Base-by-base conservation (phyloP, 2,888 invertebrate genomes). In the Iphiclides podalirius region DNA sequence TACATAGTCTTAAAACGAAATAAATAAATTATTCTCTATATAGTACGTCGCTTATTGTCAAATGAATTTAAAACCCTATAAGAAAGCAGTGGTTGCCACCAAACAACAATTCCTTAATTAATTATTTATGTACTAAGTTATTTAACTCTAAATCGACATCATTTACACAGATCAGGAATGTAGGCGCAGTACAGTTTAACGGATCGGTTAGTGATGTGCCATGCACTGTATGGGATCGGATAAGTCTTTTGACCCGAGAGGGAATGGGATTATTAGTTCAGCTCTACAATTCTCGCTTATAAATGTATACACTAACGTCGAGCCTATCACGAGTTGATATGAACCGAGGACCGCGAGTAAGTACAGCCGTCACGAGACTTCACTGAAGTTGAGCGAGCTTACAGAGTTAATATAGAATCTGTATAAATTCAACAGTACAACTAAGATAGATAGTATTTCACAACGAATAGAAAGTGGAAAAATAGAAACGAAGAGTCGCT, bases 1-100 rank as follows among this genome's bases (percentile, higher is more conserved):
- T 82, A 87, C 83, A 81, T 80, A 79, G 77, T 79, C 86, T 79
- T 87, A 87, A 75, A 80, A 72, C 82, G 75, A 86, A 87, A 87
- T 87, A 87, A 87, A 87, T 87, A 85, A 86, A 79, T 82, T 72
- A 85, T 69, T 70, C 63, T 77, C 82, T 84, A 83, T 66, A 70
- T 69, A 76, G 70, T 72, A 69, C 75, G 78, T 79, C 74, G 79
- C 86, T 87, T 87, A 86, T 85, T 86, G 86, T 87, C 87, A 74
- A 87, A 82, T 75, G 69, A 84, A 83, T 76, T 72, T 68, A 75
- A 79, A 75, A 66, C 58, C 64, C 72, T 70, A 72, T 53, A 31
- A 31, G 31, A 31, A 31, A 57, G 60, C 63, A 54, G 61, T 23
- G 61, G 59, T 61, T 31, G 61, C 63, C 59, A 55, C 47, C 41